Conservation (phyloP, 2,797 vertebrate genomes). For the Lates japonicus region DNA sequence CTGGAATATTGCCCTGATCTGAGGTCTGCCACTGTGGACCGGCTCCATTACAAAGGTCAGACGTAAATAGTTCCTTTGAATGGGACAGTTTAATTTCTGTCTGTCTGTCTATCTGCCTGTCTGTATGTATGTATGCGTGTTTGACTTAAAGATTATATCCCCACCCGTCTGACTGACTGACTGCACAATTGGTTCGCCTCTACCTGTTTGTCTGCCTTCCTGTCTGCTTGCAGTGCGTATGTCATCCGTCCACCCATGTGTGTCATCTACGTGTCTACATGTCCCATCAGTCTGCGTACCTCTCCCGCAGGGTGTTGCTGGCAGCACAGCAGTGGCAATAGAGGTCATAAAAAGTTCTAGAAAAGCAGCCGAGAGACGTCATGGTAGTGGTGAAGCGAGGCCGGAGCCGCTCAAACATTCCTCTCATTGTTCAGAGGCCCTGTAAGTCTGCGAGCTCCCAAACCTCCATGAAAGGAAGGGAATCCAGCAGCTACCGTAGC, state of each 20-base stretch:
- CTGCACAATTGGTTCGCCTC: slow-evolving; percentile 46
- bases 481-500: slow-evolving; percentile 80
- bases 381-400: slow-evolving; percentile 68
- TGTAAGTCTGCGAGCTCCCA: slow-evolving; percentile 80
- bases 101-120: slow-evolving; percentile 42
- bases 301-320: slow-evolving; percentile 38
- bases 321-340: slow-evolving; percentile 49
- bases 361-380: slow-evolving; percentile 73
- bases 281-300: slow-evolving; percentile 47
- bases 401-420: slow-evolving; percentile 84
- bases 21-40: slow-evolving; percentile 67
- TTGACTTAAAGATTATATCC: slow-evolving; percentile 56
- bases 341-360: slow-evolving; percentile 83
- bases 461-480: slow-evolving; percentile 86
- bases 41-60: slow-evolving; percentile 84
- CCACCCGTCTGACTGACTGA: slow-evolving; percentile 46
- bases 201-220: slow-evolving; percentile 63
- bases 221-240: slow-evolving; percentile 22
- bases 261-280: slow-evolving; percentile 47
- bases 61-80: slow-evolving; percentile 83
- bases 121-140: slow-evolving; percentile 31
- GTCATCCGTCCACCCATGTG: slow-evolving; percentile 31
- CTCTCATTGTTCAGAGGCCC: slow-evolving; percentile 88
- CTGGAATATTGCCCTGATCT: slow-evolving; percentile 63
- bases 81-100: slow-evolving; percentile 67